phyloP scores from a whole-genome alignment of 2,113 vertebrate genomes.

The Myotis lucifugus region DNA sequence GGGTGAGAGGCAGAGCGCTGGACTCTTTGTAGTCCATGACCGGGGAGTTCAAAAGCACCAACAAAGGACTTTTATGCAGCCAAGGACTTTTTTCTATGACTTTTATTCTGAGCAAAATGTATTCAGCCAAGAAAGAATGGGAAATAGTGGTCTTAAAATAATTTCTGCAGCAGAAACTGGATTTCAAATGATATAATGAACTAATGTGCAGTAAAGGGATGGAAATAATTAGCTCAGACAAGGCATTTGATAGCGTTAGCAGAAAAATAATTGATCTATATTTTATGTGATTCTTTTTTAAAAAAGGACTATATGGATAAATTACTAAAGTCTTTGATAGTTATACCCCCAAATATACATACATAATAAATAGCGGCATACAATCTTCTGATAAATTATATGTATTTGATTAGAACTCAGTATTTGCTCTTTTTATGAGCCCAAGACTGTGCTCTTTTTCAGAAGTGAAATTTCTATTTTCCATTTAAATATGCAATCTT shows the following conservation, averaged over 20 bases:
- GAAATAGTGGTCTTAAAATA: conserved; percentile 88
- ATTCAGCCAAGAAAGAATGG: conserved; percentile 87
- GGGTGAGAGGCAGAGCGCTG: conserved; percentile 82
- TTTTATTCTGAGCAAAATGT: conserved; percentile 88
- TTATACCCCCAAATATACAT: conserved; percentile 58
- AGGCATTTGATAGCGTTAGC: conserved; percentile 78
- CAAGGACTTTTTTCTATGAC: conserved; percentile 85
- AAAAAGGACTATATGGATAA: conserved; percentile 72
- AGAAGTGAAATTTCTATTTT: not conserved
- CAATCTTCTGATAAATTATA: conserved; percentile 13
- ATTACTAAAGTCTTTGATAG: conserved; percentile 77
- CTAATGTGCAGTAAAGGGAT: conserved; percentile 81
- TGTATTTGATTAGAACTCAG: conserved; percentile 56
- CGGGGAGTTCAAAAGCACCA: conserved; percentile 89
- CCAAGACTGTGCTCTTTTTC: not conserved
- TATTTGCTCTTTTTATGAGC: not conserved
- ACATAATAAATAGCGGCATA: conserved; percentile 68
- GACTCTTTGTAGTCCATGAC: conserved; percentile 88
- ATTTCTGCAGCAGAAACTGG: conserved; percentile 84
- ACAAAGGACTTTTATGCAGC: conserved; percentile 87
- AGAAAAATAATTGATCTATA: conserved; percentile 80
- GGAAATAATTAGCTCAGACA: conserved; percentile 85
- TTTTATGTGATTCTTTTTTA: conserved; percentile 76
- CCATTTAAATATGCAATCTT: not conserved
- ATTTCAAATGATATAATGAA: conserved; percentile 88